These are phyloP conservation scores for Sphyrna mokarran DNA, from an alignment of 2,113 vertebrate genomes.

Conservation along the genomic window DNA sequence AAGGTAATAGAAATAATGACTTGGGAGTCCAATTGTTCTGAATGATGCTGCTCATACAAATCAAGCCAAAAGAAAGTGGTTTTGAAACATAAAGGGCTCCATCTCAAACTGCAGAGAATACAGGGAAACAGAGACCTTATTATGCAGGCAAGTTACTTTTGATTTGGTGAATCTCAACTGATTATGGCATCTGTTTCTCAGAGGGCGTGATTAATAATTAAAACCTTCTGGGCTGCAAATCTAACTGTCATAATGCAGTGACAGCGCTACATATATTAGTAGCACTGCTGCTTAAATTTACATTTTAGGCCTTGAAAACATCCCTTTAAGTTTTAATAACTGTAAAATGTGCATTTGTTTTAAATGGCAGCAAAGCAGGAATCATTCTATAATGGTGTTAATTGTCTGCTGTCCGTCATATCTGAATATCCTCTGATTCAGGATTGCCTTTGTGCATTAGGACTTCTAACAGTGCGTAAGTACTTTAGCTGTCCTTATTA, in stretches of 20 bases:
- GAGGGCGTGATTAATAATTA: constrained; percentile 31
- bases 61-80: not conserved
- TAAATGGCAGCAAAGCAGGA: not conserved
- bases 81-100: not conserved
- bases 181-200: constrained; percentile 35
- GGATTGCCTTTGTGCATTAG: not conserved
- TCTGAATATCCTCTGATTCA: not conserved
- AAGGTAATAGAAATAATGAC: not conserved
- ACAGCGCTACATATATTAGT: constrained; percentile 26
- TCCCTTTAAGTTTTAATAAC: not conserved
- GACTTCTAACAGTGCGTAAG: not conserved
- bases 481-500: not conserved
- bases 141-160: constrained; percentile 23
- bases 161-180: constrained; percentile 29
- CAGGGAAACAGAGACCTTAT: not conserved
- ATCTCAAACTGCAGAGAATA: not conserved
- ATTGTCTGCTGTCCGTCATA: not conserved
- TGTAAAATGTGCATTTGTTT: not conserved
- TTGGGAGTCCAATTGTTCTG: not conserved
- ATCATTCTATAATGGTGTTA: not conserved
- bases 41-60: not conserved
- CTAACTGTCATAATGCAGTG: constrained; percentile 24
- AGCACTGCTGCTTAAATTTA: not conserved
- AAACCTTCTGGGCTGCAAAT: constrained; percentile 10
- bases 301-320: not conserved